Evolutionary conservation across 2,113 vertebrate genomes (phyloP).

Genomic region (Tetrao urogallus): DNA sequence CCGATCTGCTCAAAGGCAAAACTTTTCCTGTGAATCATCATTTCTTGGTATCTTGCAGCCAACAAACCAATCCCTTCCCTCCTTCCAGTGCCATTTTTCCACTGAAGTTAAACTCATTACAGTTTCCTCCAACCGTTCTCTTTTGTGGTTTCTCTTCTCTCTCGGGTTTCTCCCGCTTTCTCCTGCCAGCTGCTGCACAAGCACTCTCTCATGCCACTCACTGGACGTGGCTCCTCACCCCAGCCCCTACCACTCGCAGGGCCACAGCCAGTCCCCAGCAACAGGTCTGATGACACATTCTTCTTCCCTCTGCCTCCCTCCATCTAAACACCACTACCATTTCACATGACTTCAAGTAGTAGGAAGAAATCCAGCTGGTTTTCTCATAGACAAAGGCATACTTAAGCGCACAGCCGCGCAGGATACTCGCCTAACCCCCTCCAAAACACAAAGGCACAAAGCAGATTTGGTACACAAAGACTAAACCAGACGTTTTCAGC

Average conservation of each 20-base stretch:
- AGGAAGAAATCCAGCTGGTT: neutral
- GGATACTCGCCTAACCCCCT: neutral
- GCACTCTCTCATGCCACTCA: neutral
- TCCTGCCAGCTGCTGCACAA: neutral
- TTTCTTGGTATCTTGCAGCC: neutral
- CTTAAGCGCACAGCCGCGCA: fast-evolving
- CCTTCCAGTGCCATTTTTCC: neutral
- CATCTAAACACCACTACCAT: neutral
- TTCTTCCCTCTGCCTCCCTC: neutral
- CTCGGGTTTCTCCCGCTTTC: neutral
- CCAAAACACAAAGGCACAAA: neutral
- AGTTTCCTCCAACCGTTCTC: neutral
- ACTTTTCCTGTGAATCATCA: slow-evolving; percentile 16
- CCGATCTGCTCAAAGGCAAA: neutral
- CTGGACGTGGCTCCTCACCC: neutral
- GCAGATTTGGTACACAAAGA: fast-evolving
- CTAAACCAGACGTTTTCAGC: neutral
- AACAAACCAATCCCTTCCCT: neutral
- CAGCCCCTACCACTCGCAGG: neutral
- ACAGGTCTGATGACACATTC: neutral
- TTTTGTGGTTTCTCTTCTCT: neutral
- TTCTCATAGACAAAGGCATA: fast-evolving
- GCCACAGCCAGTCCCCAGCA: neutral
- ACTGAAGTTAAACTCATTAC: neutral
- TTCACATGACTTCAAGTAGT: neutral